Evolutionary conservation across 1,140 invertebrate species (phyloP), one percentile per base, ranked within the genome.

Genomic region (Pseudomyrmex cubaensis): DNA sequence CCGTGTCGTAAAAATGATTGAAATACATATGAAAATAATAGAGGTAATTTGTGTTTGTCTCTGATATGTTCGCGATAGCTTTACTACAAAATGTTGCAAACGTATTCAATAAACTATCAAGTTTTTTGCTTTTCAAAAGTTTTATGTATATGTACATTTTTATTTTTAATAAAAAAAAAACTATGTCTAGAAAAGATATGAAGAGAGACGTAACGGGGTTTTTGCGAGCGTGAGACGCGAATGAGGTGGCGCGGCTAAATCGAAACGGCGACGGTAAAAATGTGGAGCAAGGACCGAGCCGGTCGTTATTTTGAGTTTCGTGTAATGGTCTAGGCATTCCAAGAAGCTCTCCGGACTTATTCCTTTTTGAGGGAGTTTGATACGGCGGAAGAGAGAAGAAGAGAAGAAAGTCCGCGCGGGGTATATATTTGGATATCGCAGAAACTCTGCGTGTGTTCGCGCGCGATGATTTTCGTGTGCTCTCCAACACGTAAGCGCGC

Each of bases 261-360:
- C 64, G 48, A 52, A 64, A 56, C 15, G 10, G 63, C 52, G 48
- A 59, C 62, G 17, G 87, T 35, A 89, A 90, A 89, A 89, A 90
- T 90, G 61, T 89, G 44, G 85, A 89, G 83, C 85, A 87, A 89
- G 66, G 78, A 87, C 85, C 85, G 72, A 13, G 63, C 61, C 25
- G 50, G 15, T 52, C 17, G 85, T 83, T 89, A 89, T 90, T 90
- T 89, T 35, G 69, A 76, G 87, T 77, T 50, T 22, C 57, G 78
- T 83, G 83, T 89, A 90, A 89, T 69, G 62, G 88, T 89, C 87
- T 89, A 87, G 75, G 77, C 48, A 90, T 89, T 87, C 85, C 56
- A 85, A 89, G 82, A 89, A 89, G 67, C 63, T 56, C n/a, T 15
- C 1, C n/a, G 1, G 73, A 75, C 67, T 89, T 83, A 57, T 89